phyloP scores from a whole-genome alignment of 2,113 vertebrate genomes.

The Sorex fumeus region DNA sequence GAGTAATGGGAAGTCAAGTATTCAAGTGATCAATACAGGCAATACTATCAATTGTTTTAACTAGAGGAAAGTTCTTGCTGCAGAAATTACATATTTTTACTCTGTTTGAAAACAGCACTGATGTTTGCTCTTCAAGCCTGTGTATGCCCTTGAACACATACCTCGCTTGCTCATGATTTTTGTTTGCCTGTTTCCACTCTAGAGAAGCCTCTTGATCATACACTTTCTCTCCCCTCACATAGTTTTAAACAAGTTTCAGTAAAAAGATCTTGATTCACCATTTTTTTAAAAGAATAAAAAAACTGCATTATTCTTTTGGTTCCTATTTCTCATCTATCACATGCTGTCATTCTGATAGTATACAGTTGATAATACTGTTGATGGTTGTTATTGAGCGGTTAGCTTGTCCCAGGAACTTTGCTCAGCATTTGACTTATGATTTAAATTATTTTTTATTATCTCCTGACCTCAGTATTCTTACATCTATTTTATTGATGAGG shows the following conservation, averaged over 20 bases:
- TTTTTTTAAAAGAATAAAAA: not conserved
- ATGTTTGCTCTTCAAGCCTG: too few relatives aligned
- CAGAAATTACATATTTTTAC: not conserved
- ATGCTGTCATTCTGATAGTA: not conserved
- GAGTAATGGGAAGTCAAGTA: too few relatives aligned
- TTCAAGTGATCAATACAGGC: not conserved
- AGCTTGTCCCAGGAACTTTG: not conserved
- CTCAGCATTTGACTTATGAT: not conserved
- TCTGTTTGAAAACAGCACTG: too few relatives aligned
- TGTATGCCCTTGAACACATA: not conserved
- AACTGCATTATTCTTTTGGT: not conserved
- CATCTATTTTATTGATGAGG: slow-evolving; percentile 14
- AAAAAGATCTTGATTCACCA: too few relatives aligned
- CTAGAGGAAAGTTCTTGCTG: not conserved
- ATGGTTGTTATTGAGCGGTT: slow-evolving; percentile 12
- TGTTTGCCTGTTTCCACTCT: not conserved
- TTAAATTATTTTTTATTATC: slow-evolving; percentile 12
- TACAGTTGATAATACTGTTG: not conserved
- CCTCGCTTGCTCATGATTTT: not conserved
- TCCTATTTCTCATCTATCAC: slow-evolving; percentile 21
- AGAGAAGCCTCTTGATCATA: not conserved
- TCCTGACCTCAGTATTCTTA: not conserved
- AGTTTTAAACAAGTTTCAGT: not conserved
- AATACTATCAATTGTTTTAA: not conserved
- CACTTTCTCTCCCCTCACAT: not conserved